A percentile compares a stretch with the other conserved stretches of the same genome.
Conservation (phyloP, 2,888 invertebrate genomes). For the Ophion ventricosus region DNA sequence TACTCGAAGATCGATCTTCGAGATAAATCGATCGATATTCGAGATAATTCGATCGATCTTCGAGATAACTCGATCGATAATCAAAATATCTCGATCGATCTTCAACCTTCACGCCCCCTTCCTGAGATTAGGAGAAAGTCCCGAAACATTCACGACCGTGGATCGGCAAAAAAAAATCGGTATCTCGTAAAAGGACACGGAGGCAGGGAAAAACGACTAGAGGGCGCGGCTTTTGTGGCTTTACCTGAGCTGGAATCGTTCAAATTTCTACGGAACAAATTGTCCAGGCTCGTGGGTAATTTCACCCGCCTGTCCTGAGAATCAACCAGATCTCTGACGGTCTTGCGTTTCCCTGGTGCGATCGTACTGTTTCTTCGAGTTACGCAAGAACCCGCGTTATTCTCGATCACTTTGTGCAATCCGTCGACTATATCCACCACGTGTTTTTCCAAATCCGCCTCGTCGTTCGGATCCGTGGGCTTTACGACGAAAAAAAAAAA, state of each 20-base stretch:
- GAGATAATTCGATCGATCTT: not conserved
- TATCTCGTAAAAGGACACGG: not conserved
- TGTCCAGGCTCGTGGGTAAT: constrained; percentile 85
- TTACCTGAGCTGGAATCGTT: constrained; percentile 63
- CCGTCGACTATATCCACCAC: constrained; percentile 95
- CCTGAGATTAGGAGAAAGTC: not conserved
- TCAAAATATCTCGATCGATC: not conserved
- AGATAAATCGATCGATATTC: not conserved
- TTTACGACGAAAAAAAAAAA: constrained; percentile 76
- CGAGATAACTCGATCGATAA: not conserved
- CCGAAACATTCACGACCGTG: not conserved
- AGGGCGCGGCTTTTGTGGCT: not conserved
- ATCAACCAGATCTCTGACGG: constrained; percentile 94
- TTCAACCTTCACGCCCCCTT: not conserved
- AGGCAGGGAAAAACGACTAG: not conserved
- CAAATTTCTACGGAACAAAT: constrained; percentile 74
- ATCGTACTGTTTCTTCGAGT: constrained; percentile 93
- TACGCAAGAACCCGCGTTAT: constrained; percentile 61
- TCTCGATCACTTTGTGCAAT: constrained; percentile 91
- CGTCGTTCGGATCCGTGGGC: constrained; percentile 92
- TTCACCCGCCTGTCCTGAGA: constrained; percentile 92
- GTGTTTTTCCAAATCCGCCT: constrained; percentile 88
- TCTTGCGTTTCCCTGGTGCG: constrained; percentile 92
- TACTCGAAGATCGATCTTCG: not conserved
- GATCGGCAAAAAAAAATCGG: not conserved